Evolutionary conservation across 2,797 vertebrate species (phyloP).

Genomic region (Sebastes umbrosus): DNA sequence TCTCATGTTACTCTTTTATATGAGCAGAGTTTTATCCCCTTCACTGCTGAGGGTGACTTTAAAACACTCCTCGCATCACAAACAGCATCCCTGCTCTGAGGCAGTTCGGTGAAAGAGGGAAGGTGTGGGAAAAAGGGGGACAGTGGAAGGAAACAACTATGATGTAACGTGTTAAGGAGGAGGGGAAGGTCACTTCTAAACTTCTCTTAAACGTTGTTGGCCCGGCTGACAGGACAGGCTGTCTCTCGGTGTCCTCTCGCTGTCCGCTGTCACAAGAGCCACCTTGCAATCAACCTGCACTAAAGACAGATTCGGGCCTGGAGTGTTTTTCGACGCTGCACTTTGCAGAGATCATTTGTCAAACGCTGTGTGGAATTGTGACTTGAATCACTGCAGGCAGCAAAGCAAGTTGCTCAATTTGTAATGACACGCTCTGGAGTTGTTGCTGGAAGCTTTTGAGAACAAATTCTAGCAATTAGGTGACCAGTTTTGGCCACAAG

Average conservation of each 20-base stretch:
- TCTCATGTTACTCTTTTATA: not conserved
- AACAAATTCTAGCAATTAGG: not conserved
- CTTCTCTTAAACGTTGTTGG: conserved; percentile 5
- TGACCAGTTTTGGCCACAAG: conserved; percentile 1
- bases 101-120: not conserved
- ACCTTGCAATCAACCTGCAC: conserved; percentile 4
- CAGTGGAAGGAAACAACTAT: not conserved
- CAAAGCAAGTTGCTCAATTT: not conserved
- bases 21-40: not conserved
- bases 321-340: not conserved
- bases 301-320: conserved; percentile 25
- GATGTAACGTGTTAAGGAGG: conserved; percentile 5
- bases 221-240: conserved; percentile 17
- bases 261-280: conserved; percentile 22
- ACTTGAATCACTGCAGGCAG: conserved; percentile 4
- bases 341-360: conserved; percentile 44
- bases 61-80: not conserved
- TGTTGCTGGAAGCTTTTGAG: not conserved
- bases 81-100: not conserved
- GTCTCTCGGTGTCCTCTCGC: conserved; percentile 2
- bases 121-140: not conserved
- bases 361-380: not conserved
- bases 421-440: not conserved
- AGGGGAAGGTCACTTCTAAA: conserved; percentile 1
- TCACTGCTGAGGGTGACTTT: not conserved